Evolutionary conservation across 2,888 invertebrate genomes (phyloP).

Genomic region (Apamea epomidion): DNA sequence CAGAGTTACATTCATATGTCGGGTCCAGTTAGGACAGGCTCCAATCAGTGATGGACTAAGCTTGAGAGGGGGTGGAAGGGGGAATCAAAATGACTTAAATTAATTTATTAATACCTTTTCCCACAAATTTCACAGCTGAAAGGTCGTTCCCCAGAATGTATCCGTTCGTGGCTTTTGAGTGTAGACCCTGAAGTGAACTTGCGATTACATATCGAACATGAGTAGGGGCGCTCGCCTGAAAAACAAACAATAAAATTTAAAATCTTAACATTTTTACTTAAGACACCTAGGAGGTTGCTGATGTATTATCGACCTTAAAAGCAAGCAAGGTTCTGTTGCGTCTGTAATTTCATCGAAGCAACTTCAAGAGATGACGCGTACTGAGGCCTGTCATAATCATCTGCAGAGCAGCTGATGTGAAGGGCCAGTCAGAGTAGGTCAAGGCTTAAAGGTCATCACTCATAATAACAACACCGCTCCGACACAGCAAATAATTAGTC

Average conservation of each 20-base stretch:
- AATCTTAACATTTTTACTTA: not conserved
- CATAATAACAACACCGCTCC: too few relatives aligned
- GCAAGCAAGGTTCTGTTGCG: not conserved
- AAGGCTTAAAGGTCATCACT: not conserved
- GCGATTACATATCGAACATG: slow-evolving; percentile 78
- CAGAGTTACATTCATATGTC: not conserved
- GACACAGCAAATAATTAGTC: too few relatives aligned
- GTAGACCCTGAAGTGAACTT: slow-evolving; percentile 90
- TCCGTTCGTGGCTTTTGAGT: slow-evolving; percentile 89
- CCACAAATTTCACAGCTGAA: slow-evolving; percentile 89
- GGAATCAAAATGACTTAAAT: too few relatives aligned
- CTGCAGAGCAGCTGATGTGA: not conserved
- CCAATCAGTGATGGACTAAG: not conserved
- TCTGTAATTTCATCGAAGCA: not conserved
- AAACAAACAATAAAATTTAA: slow-evolving; percentile 3
- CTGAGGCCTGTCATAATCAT: not conserved
- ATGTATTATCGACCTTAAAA: too few relatives aligned
- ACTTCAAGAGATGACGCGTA: not conserved
- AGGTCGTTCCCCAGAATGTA: slow-evolving; percentile 91
- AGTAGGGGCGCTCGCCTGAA: slow-evolving; percentile 78
- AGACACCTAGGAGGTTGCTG: not conserved
- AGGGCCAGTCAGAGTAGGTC: not conserved
- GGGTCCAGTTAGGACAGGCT: not conserved
- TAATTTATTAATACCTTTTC: slow-evolving; percentile 77
- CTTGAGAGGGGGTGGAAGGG: not conserved